Conservation (phyloP, 1,140 invertebrate species). For the Latrodectus geometricus region DNA sequence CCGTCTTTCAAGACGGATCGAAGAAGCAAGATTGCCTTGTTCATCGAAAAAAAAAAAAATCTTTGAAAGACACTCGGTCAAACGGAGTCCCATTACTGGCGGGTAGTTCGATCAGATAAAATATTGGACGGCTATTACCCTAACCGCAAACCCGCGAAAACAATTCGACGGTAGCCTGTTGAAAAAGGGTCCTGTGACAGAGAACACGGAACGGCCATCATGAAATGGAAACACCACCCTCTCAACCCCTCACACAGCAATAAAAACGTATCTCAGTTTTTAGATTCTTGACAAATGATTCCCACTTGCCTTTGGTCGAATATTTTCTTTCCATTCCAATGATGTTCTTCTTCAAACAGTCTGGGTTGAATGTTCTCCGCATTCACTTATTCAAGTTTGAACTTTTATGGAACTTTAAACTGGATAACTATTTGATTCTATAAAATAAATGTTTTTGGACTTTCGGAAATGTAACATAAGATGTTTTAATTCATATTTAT, state of each 20-base stretch:
- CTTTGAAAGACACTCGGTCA: not conserved
- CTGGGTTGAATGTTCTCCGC: too few relatives aligned
- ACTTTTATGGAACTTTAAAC: too few relatives aligned
- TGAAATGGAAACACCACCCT: conserved; percentile 4
- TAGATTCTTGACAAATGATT: conserved; percentile 41
- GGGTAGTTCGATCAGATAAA: conserved; percentile 14
- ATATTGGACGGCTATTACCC: conserved; percentile 41
- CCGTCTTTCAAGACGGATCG: too few relatives aligned
- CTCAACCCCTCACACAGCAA: conserved; percentile 22
- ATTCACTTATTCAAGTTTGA: too few relatives aligned
- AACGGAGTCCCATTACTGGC: conserved; percentile 9
- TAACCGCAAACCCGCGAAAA: conserved; percentile 54
- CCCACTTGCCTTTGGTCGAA: too few relatives aligned
- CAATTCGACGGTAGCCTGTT: conserved; percentile 37
- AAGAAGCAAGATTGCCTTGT: not conserved
- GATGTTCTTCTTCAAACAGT: too few relatives aligned
- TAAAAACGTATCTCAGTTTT: conserved; percentile 44
- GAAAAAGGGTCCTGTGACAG: conserved; percentile 53
- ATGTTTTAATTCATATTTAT: too few relatives aligned
- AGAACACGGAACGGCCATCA: conserved; percentile 52
- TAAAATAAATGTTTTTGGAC: too few relatives aligned
- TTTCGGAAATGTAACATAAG: too few relatives aligned
- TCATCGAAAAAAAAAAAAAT: not conserved
- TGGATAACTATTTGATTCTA: too few relatives aligned
- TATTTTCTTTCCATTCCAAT: too few relatives aligned